A percentile compares a stretch with the other conserved stretches of the same genome.
Conservation (phyloP, 1,140 invertebrate species). For the Micrasema longulum region DNA sequence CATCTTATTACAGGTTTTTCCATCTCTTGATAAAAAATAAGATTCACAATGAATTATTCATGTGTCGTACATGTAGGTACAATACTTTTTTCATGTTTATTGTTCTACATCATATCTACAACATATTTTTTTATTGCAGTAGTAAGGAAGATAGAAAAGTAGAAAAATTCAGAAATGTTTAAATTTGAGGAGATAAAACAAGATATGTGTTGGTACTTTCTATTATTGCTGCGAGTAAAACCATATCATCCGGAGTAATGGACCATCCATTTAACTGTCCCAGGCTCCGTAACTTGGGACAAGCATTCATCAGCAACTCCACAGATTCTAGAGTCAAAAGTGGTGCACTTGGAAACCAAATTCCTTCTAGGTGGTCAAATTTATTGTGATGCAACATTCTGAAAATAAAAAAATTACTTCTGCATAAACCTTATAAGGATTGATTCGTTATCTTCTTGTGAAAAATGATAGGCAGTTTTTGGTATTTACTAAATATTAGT, state of each 20-base stretch:
- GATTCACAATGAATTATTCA: no score
- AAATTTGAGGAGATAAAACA: constrained; percentile 65
- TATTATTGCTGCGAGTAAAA: constrained; percentile 71
- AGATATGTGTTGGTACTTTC: constrained; percentile 72
- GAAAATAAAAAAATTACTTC: constrained; percentile 53
- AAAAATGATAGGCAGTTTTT: no score
- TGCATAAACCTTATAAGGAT: no score
- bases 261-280: constrained; percentile 75
- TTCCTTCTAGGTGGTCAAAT: constrained; percentile 70
- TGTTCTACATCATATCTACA: no score
- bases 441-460: no score
- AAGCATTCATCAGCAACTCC: constrained; percentile 72
- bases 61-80: no score
- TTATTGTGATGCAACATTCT: constrained; percentile 70
- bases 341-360: constrained; percentile 74
- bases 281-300: constrained; percentile 72
- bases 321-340: constrained; percentile 70
- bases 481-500: no score
- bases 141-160: constrained; percentile 57
- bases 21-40: no score
- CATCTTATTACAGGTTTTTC: no score
- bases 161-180: constrained; percentile 43
- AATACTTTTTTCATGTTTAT: no score
- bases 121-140: not conserved
- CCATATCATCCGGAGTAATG: constrained; percentile 72